Evolutionary conservation across 2,888 invertebrate genomes (phyloP).

Genomic region (Bugula neritina): DNA sequence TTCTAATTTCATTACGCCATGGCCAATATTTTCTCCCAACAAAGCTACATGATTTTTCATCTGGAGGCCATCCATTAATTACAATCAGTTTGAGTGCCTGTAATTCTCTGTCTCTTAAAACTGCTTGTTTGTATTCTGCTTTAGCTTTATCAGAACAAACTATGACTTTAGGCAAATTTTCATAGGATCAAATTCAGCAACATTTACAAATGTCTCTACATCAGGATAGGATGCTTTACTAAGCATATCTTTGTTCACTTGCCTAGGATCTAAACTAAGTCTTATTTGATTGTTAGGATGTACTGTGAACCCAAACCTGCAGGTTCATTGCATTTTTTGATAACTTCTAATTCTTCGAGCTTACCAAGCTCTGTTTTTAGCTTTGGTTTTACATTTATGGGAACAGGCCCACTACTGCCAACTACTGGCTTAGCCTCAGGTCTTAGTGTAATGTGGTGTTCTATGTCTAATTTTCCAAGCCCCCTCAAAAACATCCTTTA

Average conservation of each 20-base stretch:
- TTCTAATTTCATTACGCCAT: neutral
- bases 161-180: neutral
- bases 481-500: slow-evolving; percentile 8
- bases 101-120: neutral
- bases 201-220: neutral
- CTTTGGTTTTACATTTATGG: neutral
- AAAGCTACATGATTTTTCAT: neutral
- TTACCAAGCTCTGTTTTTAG: neutral
- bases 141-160: neutral
- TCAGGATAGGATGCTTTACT: neutral
- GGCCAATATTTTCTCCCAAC: neutral
- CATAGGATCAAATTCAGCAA: neutral
- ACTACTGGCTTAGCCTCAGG: slow-evolving; percentile 8
- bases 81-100: neutral
- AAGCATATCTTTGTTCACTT: neutral
- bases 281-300: neutral
- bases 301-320: neutral
- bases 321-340: neutral
- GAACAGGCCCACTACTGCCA: neutral
- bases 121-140: neutral
- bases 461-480: neutral
- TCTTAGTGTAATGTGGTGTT: neutral
- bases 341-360: neutral
- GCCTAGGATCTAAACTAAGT: neutral
- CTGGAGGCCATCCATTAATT: neutral